Base-by-base conservation (phyloP, 2,888 invertebrate genomes). In the Cataglyphis altisquamis region DNA sequence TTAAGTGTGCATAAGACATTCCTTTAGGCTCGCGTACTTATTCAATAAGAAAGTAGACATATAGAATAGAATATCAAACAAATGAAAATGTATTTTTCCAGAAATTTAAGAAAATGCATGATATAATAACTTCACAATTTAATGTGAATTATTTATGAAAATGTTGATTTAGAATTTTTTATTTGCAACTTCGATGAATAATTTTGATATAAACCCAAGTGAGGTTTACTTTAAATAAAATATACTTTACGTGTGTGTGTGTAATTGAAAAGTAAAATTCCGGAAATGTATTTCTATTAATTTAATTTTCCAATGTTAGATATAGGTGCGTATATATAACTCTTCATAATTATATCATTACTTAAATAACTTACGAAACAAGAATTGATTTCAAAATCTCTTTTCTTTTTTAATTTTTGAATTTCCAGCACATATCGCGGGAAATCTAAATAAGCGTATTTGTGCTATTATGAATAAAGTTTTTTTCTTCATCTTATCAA, bases 11-110 rank as follows among this genome's bases (percentile, higher is more conserved):
- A 72, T 68, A 66, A 72, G 84, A 86, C 84, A 90, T 90, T 90
- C 87, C 88, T 89, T 85, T 84, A 90, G 88, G 81, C 87, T 90
- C 87, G 86, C 86, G 87, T 88, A 87, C 90, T 90, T 88, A 88
- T 90, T 84, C 87, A 81, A 64, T 78, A 45, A 45, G 60, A 64
- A 77, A 81, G 1, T 25, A 25, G 25, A 25, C 25, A 78, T 78
- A 41, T 45, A 12, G 12, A 45, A n/a, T 36, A 12, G 25, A 45
- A n/a, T 36, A 21, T 55, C 41, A 25, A 25, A 21, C 18, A 45
- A 15, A 55, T n/a, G 57, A 57, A 36, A 78, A 60, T 68, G 21
- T 32, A 67, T 52, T 60, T 36, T 29, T 39, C 25, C 9, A 66
- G 3, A 6, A 55, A 77, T 66, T 64, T 52, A 10, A 21, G 32